These are phyloP conservation scores for Chiridota heheva DNA, from an alignment of 35 echinoderm and acorn worm genomes.

Conservation along the genomic window DNA sequence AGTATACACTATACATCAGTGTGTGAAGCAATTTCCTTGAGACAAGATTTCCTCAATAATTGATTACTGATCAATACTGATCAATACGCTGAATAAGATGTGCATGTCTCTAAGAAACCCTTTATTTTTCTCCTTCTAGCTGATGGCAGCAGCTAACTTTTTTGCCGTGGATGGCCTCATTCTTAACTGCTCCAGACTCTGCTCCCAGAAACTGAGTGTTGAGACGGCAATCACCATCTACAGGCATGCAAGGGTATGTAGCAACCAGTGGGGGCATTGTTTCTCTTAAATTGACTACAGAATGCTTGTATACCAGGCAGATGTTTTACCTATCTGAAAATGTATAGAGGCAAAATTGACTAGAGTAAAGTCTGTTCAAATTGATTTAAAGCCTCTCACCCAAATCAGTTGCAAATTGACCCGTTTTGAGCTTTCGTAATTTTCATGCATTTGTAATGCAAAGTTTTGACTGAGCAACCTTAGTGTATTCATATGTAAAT, in stretches of 20 bases:
- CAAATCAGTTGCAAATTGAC: not conserved
- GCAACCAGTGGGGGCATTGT: not conserved
- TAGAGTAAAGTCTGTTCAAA: not conserved
- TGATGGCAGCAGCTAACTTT: conserved; percentile 87
- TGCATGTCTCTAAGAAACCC: not conserved
- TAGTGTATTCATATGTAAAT: no score
- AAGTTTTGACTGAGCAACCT: no score
- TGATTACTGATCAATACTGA: no score
- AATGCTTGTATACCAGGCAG: not conserved
- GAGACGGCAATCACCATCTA: conserved; percentile 76
- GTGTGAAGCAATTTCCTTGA: no score
- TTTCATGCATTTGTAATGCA: not conserved
- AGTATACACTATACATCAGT: no score
- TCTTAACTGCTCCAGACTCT: conserved; percentile 75
- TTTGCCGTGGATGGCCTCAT: conserved; percentile 74
- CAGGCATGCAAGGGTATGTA: conserved; percentile 89
- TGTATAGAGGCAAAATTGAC: not conserved
- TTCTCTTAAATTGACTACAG: no score
- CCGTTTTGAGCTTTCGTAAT: no score
- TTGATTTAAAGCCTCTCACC: not conserved
- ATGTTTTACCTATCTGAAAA: not conserved
- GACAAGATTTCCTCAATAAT: no score
- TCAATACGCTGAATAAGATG: no score
- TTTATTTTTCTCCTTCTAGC: conserved; percentile 44
- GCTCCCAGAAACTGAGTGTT: conserved; percentile 56